Conservation (phyloP, 2,888 invertebrate genomes). For the Xestobium rufovillosum region DNA sequence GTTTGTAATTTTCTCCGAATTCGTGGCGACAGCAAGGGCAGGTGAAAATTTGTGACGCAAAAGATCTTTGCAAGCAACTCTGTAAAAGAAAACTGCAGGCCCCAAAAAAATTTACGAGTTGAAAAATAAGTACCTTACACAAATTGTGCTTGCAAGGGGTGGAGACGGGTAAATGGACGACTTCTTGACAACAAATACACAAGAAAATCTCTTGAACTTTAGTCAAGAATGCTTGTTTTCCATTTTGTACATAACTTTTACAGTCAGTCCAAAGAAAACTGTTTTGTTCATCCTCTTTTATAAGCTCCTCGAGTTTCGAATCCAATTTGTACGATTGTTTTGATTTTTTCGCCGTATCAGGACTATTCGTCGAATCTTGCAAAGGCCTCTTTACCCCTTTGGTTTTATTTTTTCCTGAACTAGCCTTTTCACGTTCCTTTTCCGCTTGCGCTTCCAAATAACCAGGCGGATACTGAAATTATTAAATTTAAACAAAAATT, state of each 20-base stretch:
- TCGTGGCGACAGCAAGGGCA: conserved; percentile 65
- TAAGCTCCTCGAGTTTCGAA: conserved; percentile 39
- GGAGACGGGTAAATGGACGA: conserved; percentile 63
- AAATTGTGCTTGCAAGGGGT: conserved; percentile 69
- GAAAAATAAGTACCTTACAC: conserved; percentile 51
- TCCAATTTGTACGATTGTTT: conserved; percentile 34
- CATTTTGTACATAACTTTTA: conserved; percentile 41
- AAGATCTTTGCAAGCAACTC: conserved; percentile 60
- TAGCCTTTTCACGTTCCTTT: conserved; percentile 17
- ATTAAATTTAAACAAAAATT: conserved; percentile 9
- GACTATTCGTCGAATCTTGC: conserved; percentile 30
- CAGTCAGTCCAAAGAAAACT: conserved; percentile 63
- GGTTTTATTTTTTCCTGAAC: conserved; percentile 15
- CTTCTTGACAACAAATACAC: conserved; percentile 75
- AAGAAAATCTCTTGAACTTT: conserved; percentile 58
- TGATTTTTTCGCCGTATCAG: conserved; percentile 39
- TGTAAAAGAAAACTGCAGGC: conserved; percentile 34
- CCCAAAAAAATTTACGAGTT: conserved; percentile 2
- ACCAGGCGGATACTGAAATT: conserved; percentile 61
- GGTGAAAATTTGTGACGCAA: conserved; percentile 51
- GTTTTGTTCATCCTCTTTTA: conserved; percentile 54
- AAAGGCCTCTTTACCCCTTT: conserved; percentile 22
- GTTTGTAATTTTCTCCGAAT: conserved; percentile 49
- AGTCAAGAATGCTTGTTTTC: conserved; percentile 56
- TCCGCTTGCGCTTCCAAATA: conserved; percentile 57